Base-by-base conservation (phyloP, 2,888 invertebrate species). In the Phengaris alcon region DNA sequence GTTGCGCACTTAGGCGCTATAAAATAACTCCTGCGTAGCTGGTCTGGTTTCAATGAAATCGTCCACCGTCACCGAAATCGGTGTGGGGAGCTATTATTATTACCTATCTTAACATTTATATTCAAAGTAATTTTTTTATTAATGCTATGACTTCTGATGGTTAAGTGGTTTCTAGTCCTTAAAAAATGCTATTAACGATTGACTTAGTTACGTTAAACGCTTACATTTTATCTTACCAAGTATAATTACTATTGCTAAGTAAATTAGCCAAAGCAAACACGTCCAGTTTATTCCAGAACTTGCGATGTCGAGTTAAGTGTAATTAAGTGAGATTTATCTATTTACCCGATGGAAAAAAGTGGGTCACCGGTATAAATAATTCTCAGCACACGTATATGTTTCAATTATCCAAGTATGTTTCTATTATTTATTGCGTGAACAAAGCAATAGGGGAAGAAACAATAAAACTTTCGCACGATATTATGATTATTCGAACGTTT, bases 241-340 rank as follows among this genome's bases (percentile, higher is more conserved):
- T 64, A 35, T 22, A 59, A 6, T 57, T 9, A 15, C 3, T 8
- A 57, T 64, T 12, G 22, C 12, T 35, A 64, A 64, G 35, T 64
- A 35, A 64, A 9, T 64, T 64, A 64, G 12, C 44, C 6, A 12
- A 35, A 48, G 68, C 44, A 22, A 72, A 22, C 52, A 15, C 35
- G 15, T 7, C 52, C 70, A 52, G 35, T 12, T 51, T 70, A 70
- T 70, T 59, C 59, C 69, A 72, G 44, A 68, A 72, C 51, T 35
- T 72, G 54, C 51, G 52, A 52, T 54, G 52, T 70, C 52, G 52
- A 72, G 52, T 72, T 54, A 72, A 22, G 72, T 72, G 52, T 72
- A 72, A 72, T 75, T 76, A 77, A 79, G 77, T 74, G 78, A 76
- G 83, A 88, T 87, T 88, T 87, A 88, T 87, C 84, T 88, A 88